Conservation (phyloP, 1,140 invertebrate species). For the Drosophila kikkawai region DNA sequence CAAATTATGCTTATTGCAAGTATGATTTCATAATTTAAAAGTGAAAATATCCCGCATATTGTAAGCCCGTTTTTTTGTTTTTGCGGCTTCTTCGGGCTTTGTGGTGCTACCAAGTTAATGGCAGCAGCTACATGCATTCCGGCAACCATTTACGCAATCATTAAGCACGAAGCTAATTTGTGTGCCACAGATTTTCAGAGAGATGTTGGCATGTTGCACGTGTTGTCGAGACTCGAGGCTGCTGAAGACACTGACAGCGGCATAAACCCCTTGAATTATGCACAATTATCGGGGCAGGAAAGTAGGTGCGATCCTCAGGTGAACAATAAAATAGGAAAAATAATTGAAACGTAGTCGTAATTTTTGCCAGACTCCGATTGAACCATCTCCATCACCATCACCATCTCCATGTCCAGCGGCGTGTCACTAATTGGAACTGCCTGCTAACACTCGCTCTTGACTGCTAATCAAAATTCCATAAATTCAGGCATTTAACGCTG, state of each 20-base stretch:
- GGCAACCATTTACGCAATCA: slow-evolving; percentile 81
- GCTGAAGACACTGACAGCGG: slow-evolving; percentile 51
- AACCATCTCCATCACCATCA: slow-evolving; percentile 45
- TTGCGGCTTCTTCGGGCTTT: background rate
- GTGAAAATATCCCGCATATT: slow-evolving; percentile 27
- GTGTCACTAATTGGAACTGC: slow-evolving; percentile 67
- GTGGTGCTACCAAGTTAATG: slow-evolving; percentile 57
- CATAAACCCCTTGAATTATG: slow-evolving; percentile 82
- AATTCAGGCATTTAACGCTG: slow-evolving; percentile 62
- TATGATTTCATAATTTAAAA: slow-evolving; percentile 9
- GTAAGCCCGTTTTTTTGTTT: background rate
- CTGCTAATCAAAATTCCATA: slow-evolving; percentile 78
- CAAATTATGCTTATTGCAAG: background rate
- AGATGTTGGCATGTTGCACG: slow-evolving; percentile 56
- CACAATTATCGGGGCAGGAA: slow-evolving; percentile 75
- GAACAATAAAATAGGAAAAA: slow-evolving; percentile 74
- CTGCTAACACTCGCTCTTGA: slow-evolving; percentile 24
- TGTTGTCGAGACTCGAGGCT: slow-evolving; percentile 52
- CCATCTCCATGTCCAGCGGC: slow-evolving; percentile 18
- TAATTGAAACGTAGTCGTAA: slow-evolving; percentile 83
- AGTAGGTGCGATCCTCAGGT: slow-evolving; percentile 76
- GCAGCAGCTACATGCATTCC: slow-evolving; percentile 76
- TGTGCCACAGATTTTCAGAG: slow-evolving; percentile 66
- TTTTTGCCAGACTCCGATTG: slow-evolving; percentile 66
- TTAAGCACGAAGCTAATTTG: slow-evolving; percentile 81